These are phyloP conservation scores for Rotaria socialis DNA, from an alignment of 2,888 invertebrate species.

Conservation along the genomic window DNA sequence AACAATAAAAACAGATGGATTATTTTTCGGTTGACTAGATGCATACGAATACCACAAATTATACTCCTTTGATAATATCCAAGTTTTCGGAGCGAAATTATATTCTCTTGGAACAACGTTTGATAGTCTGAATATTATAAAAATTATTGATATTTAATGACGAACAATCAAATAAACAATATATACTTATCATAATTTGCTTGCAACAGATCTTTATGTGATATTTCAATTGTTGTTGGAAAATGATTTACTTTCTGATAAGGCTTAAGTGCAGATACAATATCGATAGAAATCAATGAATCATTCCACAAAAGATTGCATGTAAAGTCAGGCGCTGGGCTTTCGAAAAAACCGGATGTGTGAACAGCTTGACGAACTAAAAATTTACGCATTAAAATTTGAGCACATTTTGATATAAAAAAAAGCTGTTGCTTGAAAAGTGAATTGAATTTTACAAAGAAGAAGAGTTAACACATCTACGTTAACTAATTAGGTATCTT, in stretches of 20 bases:
- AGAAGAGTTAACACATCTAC: too few relatives aligned
- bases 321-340: neutral
- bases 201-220: slow-evolving; percentile 58
- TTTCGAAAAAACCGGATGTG: neutral
- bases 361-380: neutral
- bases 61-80: slow-evolving; percentile 58
- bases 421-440: too few relatives aligned
- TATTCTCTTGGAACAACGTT: slow-evolving; percentile 55
- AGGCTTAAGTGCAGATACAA: slow-evolving; percentile 56
- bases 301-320: slow-evolving; percentile 59
- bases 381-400: neutral
- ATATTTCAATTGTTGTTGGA: slow-evolving; percentile 59
- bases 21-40: slow-evolving; percentile 55
- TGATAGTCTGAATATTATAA: neutral
- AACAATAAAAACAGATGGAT: slow-evolving; percentile 56
- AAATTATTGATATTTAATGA: neutral
- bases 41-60: slow-evolving; percentile 53
- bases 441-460: too few relatives aligned
- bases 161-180: neutral
- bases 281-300: slow-evolving; percentile 56
- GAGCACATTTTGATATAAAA: too few relatives aligned
- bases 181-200: slow-evolving; percentile 56
- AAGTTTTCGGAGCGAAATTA: slow-evolving; percentile 57
- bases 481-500: too few relatives aligned
- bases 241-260: slow-evolving; percentile 60